Base-by-base conservation (phyloP, 2,113 vertebrate species). In the Drymodes brunneopygia region DNA sequence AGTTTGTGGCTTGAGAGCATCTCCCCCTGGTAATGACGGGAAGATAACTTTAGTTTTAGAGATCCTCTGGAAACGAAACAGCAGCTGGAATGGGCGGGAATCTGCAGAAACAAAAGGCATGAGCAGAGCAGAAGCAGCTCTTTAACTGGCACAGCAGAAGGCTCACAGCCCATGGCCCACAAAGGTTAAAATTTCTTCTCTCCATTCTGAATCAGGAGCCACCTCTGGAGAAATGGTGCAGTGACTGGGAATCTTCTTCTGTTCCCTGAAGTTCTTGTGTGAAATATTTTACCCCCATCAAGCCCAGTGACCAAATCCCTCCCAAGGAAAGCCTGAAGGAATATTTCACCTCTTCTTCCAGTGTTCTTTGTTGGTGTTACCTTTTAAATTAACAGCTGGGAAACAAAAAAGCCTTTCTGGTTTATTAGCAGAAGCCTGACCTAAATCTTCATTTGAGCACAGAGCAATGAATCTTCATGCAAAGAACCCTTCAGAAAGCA, bases 161-260 rank as follows among this genome's bases (percentile, higher is more conserved):
- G 6, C 17, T 29, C 24, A 40, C 15, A 67, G 48, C 27, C 15
- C 28, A 13, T 9, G 28, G 15, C 7, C 27, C 17, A 47, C 5
- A 58, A 0, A 38, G 9, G 3, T 28, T 86, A 70, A 35, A 54
- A 50, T 47, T 42, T 74, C 38, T 81, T 56, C 67, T 77, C 31
- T 80, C 66, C 6, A 6, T 82, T 75, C 31, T 38, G 35, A 86
- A 60, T 29, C 17, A 36, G n/a, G 48, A 61, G 23, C 53, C 67
- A 57, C 0, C 0, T 53, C 47, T 75, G 24, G 22, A 75, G 13
- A 60, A 74, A 81, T 2, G 9, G 1, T 29, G 3, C 9, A 62
- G 36, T 16, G 25, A 23, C 42, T 64, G 44, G 27, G 31, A 92
- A 88, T 28, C 9, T 80, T 15, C 18, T 48, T 77, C 35, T 60